A percentile compares a stretch with the other conserved stretches of the same genome.
phyloP scores from a whole-genome alignment of 2,888 invertebrate genomes.

The Merodon equestris region DNA sequence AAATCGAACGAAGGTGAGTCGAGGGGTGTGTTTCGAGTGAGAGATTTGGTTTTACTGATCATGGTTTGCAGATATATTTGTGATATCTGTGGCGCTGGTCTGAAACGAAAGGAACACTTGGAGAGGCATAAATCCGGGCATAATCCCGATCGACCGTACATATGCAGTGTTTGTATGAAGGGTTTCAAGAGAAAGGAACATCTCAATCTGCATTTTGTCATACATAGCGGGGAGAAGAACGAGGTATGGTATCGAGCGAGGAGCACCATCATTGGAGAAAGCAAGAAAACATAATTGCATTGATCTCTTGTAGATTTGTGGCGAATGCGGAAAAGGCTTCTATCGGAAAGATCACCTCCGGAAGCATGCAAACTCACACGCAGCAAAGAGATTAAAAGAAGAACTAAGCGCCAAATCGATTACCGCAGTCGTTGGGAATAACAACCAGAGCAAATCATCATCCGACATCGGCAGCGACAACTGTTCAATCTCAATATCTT shows the following conservation, averaged over 20 bases:
- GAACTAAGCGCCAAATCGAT: constrained; percentile 76
- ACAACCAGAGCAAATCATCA: constrained; percentile 35
- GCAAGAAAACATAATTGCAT: too few relatives aligned
- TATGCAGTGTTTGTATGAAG: constrained; percentile 88
- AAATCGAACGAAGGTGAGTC: constrained; percentile 84
- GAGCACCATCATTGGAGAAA: too few relatives aligned
- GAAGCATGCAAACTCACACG: constrained; percentile 89
- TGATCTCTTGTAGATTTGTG: too few relatives aligned
- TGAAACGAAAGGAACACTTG: constrained; percentile 88
- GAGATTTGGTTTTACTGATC: not conserved
- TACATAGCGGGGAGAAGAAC: constrained; percentile 91
- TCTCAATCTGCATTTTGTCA: constrained; percentile 89
- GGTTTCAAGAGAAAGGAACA: constrained; percentile 91
- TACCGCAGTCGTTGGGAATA: constrained; percentile 23
- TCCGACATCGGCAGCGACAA: constrained; percentile 42
- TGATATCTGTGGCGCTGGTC: constrained; percentile 87
- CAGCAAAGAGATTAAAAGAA: constrained; percentile 87
- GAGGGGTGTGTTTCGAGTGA: not conserved
- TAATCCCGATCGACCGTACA: constrained; percentile 89
- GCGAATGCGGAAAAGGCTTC: constrained; percentile 80
- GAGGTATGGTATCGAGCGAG: constrained; percentile 83
- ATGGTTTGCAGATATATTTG: constrained; percentile 82
- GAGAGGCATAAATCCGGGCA: constrained; percentile 89
- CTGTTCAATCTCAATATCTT: constrained; percentile 59
- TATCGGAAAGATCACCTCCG: constrained; percentile 89